Percentiles rank a stretch among this genome's conserved stretches.
Conservation (phyloP, 2,113 vertebrate genomes). For the Loxodonta africana region DNA sequence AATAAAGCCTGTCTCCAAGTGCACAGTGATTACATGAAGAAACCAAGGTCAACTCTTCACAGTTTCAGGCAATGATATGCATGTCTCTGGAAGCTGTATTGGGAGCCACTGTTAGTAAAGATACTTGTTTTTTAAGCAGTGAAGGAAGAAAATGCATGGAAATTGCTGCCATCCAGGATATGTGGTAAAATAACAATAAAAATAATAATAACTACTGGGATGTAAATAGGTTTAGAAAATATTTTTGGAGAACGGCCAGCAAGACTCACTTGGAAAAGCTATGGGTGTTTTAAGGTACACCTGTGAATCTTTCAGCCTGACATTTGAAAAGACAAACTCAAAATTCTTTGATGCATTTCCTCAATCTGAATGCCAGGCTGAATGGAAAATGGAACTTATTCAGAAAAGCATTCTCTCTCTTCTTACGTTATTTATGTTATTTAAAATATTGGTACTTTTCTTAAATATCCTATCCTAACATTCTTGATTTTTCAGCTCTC, state of each 20-base stretch:
- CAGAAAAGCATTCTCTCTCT: neutral
- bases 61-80: neutral
- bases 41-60: neutral
- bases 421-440: neutral
- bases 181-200: neutral
- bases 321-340: neutral
- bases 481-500: neutral
- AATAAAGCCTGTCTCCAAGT: neutral
- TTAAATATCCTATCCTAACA: conserved; percentile 11
- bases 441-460: conserved; percentile 8
- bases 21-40: neutral
- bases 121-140: neutral
- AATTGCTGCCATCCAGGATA: neutral
- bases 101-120: neutral
- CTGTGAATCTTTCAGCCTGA: neutral
- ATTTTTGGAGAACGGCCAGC: neutral
- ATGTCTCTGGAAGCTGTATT: neutral
- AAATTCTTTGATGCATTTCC: neutral
- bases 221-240: neutral
- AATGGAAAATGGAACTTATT: neutral
- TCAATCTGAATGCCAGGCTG: neutral
- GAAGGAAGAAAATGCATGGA: neutral
- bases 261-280: neutral
- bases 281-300: neutral
- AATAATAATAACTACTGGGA: neutral